Conservation (phyloP, 2,888 invertebrate species). For the Ramazzottius varieornatus region DNA sequence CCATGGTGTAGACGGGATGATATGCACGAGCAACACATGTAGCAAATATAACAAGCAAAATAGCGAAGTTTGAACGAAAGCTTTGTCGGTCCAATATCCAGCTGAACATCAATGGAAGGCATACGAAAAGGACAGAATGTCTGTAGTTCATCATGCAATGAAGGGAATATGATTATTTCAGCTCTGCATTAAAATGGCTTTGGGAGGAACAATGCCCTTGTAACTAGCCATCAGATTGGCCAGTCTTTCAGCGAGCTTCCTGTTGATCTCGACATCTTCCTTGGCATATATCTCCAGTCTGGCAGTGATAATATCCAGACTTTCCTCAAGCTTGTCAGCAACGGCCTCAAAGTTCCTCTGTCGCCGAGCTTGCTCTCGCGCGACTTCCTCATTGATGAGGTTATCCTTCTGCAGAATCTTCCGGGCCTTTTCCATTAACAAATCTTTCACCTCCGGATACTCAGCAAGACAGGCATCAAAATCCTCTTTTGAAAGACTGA, state of each 20-base stretch:
- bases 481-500: constrained; percentile 16
- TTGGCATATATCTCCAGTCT: not conserved
- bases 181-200: too few relatives aligned
- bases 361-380: not conserved
- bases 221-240: too few relatives aligned
- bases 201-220: too few relatives aligned
- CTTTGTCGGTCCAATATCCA: too few relatives aligned
- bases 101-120: too few relatives aligned
- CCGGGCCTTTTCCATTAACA: constrained; percentile 14
- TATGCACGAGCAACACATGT: too few relatives aligned
- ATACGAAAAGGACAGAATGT: too few relatives aligned
- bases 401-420: constrained; percentile 2
- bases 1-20: too few relatives aligned
- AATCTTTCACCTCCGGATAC: constrained; percentile 15
- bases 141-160: too few relatives aligned
- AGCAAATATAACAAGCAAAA: too few relatives aligned
- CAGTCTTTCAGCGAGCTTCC: not conserved
- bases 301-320: not conserved
- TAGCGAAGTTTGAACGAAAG: too few relatives aligned
- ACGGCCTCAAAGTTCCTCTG: not conserved
- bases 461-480: constrained; percentile 15
- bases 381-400: not conserved
- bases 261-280: not conserved
- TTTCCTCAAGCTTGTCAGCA: not conserved
- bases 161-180: too few relatives aligned